These are phyloP conservation scores for Staurois parvus DNA, from an alignment of 2,797 vertebrate species.

Conservation along the genomic window DNA sequence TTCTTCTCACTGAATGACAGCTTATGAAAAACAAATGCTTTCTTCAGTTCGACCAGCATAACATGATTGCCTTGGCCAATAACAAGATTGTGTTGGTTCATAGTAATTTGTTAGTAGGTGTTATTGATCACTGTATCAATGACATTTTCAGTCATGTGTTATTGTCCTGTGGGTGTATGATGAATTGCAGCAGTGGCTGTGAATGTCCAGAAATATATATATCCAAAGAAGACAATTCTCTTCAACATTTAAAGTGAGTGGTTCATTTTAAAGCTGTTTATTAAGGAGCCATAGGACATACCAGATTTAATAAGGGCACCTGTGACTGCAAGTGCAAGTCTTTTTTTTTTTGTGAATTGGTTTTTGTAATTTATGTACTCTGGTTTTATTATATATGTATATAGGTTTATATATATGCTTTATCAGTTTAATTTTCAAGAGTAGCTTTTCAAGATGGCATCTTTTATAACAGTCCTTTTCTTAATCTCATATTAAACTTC, in stretches of 20 bases:
- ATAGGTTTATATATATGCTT: too few species aligned
- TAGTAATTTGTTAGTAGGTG: constrained; percentile 50
- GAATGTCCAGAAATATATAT: constrained; percentile 20
- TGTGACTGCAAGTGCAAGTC: not conserved
- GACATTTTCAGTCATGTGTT: constrained; percentile 52
- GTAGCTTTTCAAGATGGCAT: too few species aligned
- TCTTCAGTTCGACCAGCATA: constrained; percentile 41
- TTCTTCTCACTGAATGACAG: constrained; percentile 40
- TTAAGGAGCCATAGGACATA: not conserved
- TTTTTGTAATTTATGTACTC: not conserved
- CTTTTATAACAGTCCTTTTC: too few species aligned
- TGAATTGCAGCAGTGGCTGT: not conserved
- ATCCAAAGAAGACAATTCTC: not conserved
- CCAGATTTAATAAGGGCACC: not conserved
- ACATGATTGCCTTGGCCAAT: constrained; percentile 49
- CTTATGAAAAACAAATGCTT: constrained; percentile 51
- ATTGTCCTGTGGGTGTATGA: constrained; percentile 47
- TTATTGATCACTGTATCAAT: constrained; percentile 53
- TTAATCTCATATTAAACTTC: too few species aligned
- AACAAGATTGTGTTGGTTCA: constrained; percentile 51
- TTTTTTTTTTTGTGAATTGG: not conserved
- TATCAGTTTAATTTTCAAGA: not conserved
- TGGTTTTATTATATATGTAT: too few species aligned
- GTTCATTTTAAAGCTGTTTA: constrained; percentile 5
- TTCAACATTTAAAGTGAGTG: not conserved